Evolutionary conservation across 2,888 invertebrate species (phyloP).

Genomic region (Morpho deidamia): DNA sequence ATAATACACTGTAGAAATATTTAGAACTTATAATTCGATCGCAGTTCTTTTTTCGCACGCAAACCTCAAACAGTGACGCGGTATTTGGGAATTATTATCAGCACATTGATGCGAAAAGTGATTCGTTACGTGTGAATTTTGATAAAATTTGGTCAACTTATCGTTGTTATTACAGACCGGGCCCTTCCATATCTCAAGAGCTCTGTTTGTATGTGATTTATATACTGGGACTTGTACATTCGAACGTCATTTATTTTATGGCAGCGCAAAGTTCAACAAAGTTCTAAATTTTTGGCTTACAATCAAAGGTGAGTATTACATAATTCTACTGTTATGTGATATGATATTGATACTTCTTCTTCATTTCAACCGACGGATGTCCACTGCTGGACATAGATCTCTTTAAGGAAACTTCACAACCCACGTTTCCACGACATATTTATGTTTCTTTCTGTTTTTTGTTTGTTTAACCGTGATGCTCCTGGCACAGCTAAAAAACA

Average conservation of each 20-base stretch:
- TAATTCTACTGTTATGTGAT: background rate
- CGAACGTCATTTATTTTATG: conserved; percentile 1
- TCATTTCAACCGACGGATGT: too few species aligned
- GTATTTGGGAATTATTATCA: conserved; percentile 11
- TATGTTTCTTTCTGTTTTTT: too few species aligned
- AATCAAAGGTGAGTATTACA: background rate
- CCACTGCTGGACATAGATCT: too few species aligned
- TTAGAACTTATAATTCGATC: too few species aligned
- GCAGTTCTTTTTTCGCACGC: background rate
- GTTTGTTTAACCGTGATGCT: too few species aligned
- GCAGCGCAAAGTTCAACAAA: background rate
- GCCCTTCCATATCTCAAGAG: conserved; percentile 39
- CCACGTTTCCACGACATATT: too few species aligned
- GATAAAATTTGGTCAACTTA: conserved; percentile 29
- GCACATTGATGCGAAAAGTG: conserved; percentile 24
- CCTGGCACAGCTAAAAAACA: too few species aligned
- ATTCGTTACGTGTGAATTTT: conserved; percentile 23
- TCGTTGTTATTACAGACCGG: conserved; percentile 33
- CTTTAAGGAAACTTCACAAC: too few species aligned
- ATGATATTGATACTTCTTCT: too few species aligned
- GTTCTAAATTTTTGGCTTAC: too few species aligned
- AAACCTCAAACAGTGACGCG: background rate
- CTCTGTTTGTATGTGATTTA: conserved; percentile 46
- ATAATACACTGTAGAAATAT: too few species aligned
- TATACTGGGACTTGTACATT: conserved; percentile 27